A percentile compares a stretch with the other conserved stretches of the same genome.
phyloP scores from a whole-genome alignment of 2,113 vertebrate species.

The Vireo altiloquus region DNA sequence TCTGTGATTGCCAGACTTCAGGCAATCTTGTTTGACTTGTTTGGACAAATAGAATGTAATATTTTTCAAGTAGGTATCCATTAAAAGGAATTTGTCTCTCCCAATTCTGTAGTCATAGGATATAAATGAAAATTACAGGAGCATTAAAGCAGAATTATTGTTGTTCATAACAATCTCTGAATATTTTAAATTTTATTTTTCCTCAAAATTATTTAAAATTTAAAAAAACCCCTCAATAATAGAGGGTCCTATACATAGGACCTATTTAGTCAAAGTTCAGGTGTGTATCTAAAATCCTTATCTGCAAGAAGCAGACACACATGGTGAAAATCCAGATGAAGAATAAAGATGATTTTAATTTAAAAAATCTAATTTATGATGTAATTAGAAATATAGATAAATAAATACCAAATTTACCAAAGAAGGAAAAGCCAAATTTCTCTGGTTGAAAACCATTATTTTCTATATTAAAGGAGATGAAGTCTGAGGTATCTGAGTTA shows the following conservation, averaged over 20 bases:
- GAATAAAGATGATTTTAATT: neutral
- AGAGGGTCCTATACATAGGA: no score
- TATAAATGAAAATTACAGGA: neutral
- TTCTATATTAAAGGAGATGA: neutral
- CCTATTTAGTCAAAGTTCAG: neutral
- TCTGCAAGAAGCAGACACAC: neutral
- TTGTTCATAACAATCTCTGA: neutral
- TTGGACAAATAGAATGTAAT: neutral
- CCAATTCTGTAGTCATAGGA: neutral
- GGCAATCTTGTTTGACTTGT: neutral
- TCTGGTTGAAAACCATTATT: neutral
- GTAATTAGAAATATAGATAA: neutral
- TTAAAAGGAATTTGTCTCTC: neutral
- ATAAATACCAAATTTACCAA: neutral
- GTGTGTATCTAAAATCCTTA: neutral
- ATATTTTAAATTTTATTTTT: neutral
- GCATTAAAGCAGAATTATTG: neutral
- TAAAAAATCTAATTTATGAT: neutral
- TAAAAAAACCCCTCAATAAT: no score
- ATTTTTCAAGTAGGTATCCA: neutral
- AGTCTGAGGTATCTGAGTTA: neutral
- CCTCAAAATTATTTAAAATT: neutral
- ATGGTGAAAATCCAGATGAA: neutral
- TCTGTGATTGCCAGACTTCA: neutral
- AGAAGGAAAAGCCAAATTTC: neutral